These are phyloP conservation scores for Phrixothrix hirtus DNA, from an alignment of 2,888 invertebrate species.

Conservation along the genomic window DNA sequence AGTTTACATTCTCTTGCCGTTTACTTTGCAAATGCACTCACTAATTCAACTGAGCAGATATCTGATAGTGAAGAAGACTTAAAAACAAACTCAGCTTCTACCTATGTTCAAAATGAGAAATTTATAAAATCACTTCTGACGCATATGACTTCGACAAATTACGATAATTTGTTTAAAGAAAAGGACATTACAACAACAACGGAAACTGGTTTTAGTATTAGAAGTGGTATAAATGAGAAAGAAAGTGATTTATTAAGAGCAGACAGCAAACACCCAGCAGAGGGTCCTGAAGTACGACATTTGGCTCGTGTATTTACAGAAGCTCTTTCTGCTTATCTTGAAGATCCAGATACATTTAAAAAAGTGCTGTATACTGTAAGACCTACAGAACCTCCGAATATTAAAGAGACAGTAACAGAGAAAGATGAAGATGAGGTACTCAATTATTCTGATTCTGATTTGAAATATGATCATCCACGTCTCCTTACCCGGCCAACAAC, in stretches of 20 bases:
- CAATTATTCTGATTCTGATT: slow-evolving; percentile 73
- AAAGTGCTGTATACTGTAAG: slow-evolving; percentile 75
- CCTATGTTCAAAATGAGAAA: slow-evolving; percentile 21
- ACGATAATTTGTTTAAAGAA: slow-evolving; percentile 55
- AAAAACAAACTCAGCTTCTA: slow-evolving; percentile 15
- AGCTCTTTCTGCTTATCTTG: slow-evolving; percentile 78
- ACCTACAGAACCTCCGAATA: slow-evolving; percentile 74
- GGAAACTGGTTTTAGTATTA: slow-evolving; percentile 23
- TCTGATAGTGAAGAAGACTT: slow-evolving; percentile 2
- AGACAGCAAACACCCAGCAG: slow-evolving; percentile 67
- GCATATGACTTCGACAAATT: slow-evolving; percentile 21
- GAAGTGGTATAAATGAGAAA: slow-evolving; percentile 18
- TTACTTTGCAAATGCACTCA: slow-evolving; percentile 75
- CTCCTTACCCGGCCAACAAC: slow-evolving; percentile 56
- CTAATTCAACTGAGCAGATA: slow-evolving; percentile 47
- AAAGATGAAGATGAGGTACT: slow-evolving; percentile 73
- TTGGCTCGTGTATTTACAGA: slow-evolving; percentile 83
- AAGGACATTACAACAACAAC: slow-evolving; percentile 9
- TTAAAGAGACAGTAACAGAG: slow-evolving; percentile 39
- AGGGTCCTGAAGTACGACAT: slow-evolving; percentile 72
- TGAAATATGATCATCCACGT: slow-evolving; percentile 45
- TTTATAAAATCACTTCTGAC: slow-evolving; percentile 23
- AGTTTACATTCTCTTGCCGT: slow-evolving; percentile 77
- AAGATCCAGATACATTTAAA: slow-evolving; percentile 81
- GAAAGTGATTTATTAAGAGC: slow-evolving; percentile 62